Conservation (phyloP, 2,888 invertebrate genomes). For the Megalurothrips usitatus region DNA sequence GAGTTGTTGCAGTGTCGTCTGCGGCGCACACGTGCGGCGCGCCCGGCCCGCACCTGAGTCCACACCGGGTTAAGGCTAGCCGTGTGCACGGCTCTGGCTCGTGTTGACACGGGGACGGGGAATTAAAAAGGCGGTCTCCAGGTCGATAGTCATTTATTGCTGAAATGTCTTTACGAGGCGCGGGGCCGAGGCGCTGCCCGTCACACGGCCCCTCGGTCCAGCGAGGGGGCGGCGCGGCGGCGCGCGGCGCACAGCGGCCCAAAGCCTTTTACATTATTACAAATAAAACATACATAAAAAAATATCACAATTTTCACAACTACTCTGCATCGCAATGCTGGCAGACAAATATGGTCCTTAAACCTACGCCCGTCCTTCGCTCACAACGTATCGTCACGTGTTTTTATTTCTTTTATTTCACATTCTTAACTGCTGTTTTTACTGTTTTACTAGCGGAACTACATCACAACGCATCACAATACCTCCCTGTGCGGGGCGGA, state of each 20-base stretch:
- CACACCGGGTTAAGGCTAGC: too few relatives aligned
- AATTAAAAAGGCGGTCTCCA: neutral
- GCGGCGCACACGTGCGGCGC: too few relatives aligned
- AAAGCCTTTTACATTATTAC: neutral
- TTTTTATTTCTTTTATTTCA: too few relatives aligned
- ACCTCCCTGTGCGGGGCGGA: conserved; percentile 3
- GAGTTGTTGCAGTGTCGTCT: too few relatives aligned
- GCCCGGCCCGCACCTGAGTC: too few relatives aligned
- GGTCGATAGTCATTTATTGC: neutral
- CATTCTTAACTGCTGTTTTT: neutral
- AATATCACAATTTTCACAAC: conserved; percentile 23
- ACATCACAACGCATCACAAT: conserved; percentile 25
- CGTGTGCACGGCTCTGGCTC: too few relatives aligned
- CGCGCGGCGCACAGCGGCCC: neutral
- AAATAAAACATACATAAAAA: conserved; percentile 14
- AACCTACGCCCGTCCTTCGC: neutral
- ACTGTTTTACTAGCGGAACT: neutral
- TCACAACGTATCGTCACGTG: too few relatives aligned
- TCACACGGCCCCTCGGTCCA: neutral
- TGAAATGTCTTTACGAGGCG: neutral
- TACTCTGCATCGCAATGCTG: neutral
- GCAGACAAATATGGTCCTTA: neutral
- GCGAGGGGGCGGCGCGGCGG: neutral
- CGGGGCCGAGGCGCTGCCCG: neutral
- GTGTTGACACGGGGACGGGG: too few relatives aligned